These are phyloP conservation scores for Microctenopoma stevenorrisi DNA, from an alignment of 2,797 vertebrate species.

Conservation along the genomic window DNA sequence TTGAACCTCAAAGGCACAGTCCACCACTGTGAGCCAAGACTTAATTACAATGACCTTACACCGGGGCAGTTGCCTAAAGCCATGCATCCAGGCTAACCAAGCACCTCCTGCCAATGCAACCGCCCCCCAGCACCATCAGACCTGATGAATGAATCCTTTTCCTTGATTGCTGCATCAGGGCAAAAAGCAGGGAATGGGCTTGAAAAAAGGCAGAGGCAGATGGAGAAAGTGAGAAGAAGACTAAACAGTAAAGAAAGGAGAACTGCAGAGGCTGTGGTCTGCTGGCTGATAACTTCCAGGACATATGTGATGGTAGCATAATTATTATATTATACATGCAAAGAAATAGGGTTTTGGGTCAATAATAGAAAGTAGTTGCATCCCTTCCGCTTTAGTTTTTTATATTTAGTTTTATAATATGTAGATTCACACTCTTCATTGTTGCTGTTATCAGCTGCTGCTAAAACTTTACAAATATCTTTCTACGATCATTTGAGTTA, in stretches of 20 bases:
- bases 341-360: too few species aligned
- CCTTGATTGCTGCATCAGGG: slow-evolving; percentile 74
- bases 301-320: too few species aligned
- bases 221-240: background rate
- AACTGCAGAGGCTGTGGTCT: background rate
- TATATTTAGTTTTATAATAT: background rate
- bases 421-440: background rate
- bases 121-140: slow-evolving; percentile 64
- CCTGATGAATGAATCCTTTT: slow-evolving; percentile 74
- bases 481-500: slow-evolving; percentile 29
- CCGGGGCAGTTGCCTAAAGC: slow-evolving; percentile 74
- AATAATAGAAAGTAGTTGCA: too few species aligned
- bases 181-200: slow-evolving; percentile 34
- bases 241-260: background rate
- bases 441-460: background rate
- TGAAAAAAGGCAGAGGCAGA: slow-evolving; percentile 12
- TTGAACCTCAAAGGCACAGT: slow-evolving; percentile 81
- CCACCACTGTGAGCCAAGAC: slow-evolving; percentile 68
- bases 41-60: slow-evolving; percentile 85
- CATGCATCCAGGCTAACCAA: slow-evolving; percentile 55
- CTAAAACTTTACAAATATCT: slow-evolving; percentile 35
- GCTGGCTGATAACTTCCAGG: background rate
- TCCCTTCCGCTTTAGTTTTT: too few species aligned
- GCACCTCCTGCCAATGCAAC: slow-evolving; percentile 57
- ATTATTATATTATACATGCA: too few species aligned